Conservation (phyloP, 53 echinoderm and acorn worm species). For the Patiria pectinifera region DNA sequence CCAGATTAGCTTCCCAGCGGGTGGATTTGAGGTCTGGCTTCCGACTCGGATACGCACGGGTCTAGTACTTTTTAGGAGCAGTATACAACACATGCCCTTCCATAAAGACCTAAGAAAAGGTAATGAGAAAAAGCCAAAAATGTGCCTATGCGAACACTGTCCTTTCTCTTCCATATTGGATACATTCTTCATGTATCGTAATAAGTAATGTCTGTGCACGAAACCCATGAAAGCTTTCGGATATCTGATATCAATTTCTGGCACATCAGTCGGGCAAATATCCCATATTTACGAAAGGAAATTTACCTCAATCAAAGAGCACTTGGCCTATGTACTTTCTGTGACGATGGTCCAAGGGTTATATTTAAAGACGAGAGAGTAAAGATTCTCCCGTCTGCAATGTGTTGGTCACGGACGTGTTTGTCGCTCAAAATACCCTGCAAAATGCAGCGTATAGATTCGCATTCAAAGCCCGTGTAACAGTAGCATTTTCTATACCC, state of each 20-base stretch:
- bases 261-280: not conserved
- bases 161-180: not conserved
- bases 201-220: not conserved
- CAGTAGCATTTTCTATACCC: not conserved
- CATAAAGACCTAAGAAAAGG: too few relatives aligned
- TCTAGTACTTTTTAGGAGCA: not conserved
- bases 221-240: not conserved
- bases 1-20: not conserved
- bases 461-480: not conserved
- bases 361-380: not conserved
- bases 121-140: too few relatives aligned
- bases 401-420: not conserved
- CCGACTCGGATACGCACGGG: not conserved
- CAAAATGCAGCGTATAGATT: not conserved
- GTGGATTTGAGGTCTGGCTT: conserved; percentile 19
- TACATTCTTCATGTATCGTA: not conserved
- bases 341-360: not conserved
- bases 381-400: not conserved
- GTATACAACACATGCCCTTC: too few relatives aligned
- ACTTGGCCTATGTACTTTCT: not conserved
- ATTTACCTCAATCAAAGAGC: not conserved
- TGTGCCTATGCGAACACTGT: too few relatives aligned
- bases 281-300: not conserved
- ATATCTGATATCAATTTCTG: not conserved
- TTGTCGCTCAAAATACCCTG: not conserved